A percentile compares a stretch with the other conserved stretches of the same genome.
Conservation (phyloP, 2,888 invertebrate genomes). For the Tachystola acroxantha region DNA sequence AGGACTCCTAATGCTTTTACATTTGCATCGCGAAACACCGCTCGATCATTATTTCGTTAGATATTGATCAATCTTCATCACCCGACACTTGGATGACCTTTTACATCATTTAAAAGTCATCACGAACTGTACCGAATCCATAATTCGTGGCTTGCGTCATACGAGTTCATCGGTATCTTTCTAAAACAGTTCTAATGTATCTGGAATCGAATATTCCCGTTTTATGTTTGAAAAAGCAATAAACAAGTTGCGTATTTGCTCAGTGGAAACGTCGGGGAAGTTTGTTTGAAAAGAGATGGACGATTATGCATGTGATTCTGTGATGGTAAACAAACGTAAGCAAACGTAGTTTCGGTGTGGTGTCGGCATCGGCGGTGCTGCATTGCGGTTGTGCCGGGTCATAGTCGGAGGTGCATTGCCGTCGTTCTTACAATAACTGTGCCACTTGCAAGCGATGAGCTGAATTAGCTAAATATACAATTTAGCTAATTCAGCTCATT, state of each 20-base stretch:
- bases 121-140: constrained; percentile 34
- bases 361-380: constrained; percentile 49
- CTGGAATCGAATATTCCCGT: constrained; percentile 5
- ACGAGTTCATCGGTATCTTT: constrained; percentile 1
- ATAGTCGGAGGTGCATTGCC: constrained; percentile 49
- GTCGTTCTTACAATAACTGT: constrained; percentile 32
- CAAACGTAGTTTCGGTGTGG: constrained; percentile 43
- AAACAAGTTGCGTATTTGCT: constrained; percentile 17
- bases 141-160: constrained; percentile 32
- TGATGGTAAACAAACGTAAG: constrained; percentile 44
- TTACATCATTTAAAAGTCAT: constrained; percentile 39
- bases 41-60: constrained; percentile 6
- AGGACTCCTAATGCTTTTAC: too few species aligned
- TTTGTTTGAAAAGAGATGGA: constrained; percentile 30
- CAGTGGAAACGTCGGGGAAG: constrained; percentile 18
- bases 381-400: constrained; percentile 59
- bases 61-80: constrained; percentile 20
- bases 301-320: constrained; percentile 43
- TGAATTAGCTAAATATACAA: constrained; percentile 10
- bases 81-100: constrained; percentile 30
- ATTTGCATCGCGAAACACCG: constrained; percentile 5
- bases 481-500: too few species aligned
- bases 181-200: constrained; percentile 2
- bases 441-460: constrained; percentile 34
- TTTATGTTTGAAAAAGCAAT: constrained; percentile 21